Conservation (phyloP, 2,797 vertebrate genomes). For the Liparis tanakae region DNA sequence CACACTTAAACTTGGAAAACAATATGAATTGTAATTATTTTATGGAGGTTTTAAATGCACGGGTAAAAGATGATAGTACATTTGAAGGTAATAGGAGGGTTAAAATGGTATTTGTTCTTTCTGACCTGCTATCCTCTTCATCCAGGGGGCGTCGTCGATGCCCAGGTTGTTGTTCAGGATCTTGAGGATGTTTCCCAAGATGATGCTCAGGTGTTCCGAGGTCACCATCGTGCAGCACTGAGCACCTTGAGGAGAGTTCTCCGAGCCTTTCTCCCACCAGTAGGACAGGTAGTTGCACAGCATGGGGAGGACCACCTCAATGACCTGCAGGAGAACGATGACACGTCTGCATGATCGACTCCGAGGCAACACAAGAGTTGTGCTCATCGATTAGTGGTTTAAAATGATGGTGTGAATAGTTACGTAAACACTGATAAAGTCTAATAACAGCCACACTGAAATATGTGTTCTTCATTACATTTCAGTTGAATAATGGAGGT, state of each 20-base stretch:
- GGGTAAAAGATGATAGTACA: too few relatives aligned
- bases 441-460: background rate
- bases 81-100: too few relatives aligned
- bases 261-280: slow-evolving; percentile 96
- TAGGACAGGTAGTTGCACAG: slow-evolving; percentile 97
- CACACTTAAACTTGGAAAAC: too few relatives aligned
- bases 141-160: slow-evolving; percentile 98
- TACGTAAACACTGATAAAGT: background rate
- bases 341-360: background rate
- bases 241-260: slow-evolving; percentile 83
- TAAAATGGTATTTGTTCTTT: background rate
- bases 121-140: slow-evolving; percentile 96
- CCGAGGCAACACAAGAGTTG: background rate
- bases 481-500: background rate
- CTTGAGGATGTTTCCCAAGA: slow-evolving; percentile 96
- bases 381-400: background rate
- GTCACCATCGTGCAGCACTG: slow-evolving; percentile 93
- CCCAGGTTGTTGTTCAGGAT: slow-evolving; percentile 98
- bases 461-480: background rate
- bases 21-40: too few relatives aligned
- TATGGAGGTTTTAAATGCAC: too few relatives aligned
- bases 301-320: slow-evolving; percentile 97
- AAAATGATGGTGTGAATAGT: background rate
- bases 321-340: slow-evolving; percentile 73
- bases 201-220: slow-evolving; percentile 93